Percentiles rank a stretch among this genome's conserved stretches.
Evolutionary conservation across 2,888 invertebrate genomes (phyloP).

Genomic region (Drosophila monieri): DNA sequence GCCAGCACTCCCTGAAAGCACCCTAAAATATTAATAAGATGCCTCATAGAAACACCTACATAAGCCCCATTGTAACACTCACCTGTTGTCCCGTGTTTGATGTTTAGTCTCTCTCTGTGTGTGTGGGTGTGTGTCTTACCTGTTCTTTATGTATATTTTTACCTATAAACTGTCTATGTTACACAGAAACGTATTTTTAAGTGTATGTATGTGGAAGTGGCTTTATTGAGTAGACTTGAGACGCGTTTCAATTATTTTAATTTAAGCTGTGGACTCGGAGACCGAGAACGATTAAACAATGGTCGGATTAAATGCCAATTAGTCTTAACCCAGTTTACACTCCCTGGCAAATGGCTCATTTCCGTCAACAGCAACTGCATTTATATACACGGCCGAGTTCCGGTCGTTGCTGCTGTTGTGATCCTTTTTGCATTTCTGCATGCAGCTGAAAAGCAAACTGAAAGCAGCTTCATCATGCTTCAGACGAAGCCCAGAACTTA

Average conservation of each 20-base stretch:
- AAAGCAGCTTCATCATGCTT: constrained; percentile 42
- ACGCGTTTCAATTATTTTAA: constrained; percentile 28
- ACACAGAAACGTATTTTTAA: neutral
- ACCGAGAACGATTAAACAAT: constrained; percentile 23
- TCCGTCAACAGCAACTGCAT: constrained; percentile 55
- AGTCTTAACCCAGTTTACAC: constrained; percentile 81
- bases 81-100: neutral
- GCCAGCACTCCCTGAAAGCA: neutral
- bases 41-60: neutral
- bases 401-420: constrained; percentile 2
- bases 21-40: neutral
- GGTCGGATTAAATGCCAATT: constrained; percentile 70
- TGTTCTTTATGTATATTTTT: neutral
- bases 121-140: constrained; percentile 16
- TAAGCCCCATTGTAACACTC: neutral
- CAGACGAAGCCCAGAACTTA: constrained; percentile 17
- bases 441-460: constrained; percentile 13
- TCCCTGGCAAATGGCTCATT: constrained; percentile 71
- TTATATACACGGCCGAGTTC: constrained; percentile 69
- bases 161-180: neutral
- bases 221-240: constrained; percentile 1
- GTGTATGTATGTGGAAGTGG: neutral
- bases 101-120: constrained; percentile 9
- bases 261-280: constrained; percentile 15
- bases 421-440: constrained; percentile 13